Evolutionary conservation across 2,797 vertebrate species (phyloP).

Genomic region (Sebastes umbrosus): DNA sequence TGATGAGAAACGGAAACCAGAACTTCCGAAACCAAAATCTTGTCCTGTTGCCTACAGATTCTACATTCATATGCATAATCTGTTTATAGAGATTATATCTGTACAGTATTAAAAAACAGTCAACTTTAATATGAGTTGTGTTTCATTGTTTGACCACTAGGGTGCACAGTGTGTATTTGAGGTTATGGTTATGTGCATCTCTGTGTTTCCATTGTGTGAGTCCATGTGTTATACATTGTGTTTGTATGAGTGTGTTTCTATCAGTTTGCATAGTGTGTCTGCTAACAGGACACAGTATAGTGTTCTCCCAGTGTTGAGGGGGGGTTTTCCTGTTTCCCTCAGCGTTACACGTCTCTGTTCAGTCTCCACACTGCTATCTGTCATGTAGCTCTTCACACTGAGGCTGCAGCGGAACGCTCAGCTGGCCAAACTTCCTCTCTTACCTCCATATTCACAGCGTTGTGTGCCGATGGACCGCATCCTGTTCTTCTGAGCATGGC

Average conservation of each 20-base stretch:
- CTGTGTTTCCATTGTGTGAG: not conserved
- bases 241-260: not conserved
- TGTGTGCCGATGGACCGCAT: not conserved
- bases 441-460: not conserved
- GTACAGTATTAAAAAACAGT: not conserved
- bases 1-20: too few species aligned
- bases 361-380: not conserved
- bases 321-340: conserved; percentile 6
- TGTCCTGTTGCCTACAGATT: too few species aligned
- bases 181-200: not conserved
- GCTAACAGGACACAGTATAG: conserved; percentile 1
- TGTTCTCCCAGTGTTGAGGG: not conserved
- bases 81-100: too few species aligned
- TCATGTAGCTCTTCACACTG: not conserved
- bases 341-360: not conserved
- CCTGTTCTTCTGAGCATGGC: not conserved
- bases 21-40: too few species aligned
- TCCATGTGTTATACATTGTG: not conserved
- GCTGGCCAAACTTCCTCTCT: not conserved
- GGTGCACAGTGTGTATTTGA: not conserved
- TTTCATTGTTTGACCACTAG: conserved; percentile 25
- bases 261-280: not conserved
- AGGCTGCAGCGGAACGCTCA: not conserved
- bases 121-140: not conserved
- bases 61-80: too few species aligned